phyloP scores from a whole-genome alignment of 2,113 vertebrate species.

The Pedetes capensis region DNA sequence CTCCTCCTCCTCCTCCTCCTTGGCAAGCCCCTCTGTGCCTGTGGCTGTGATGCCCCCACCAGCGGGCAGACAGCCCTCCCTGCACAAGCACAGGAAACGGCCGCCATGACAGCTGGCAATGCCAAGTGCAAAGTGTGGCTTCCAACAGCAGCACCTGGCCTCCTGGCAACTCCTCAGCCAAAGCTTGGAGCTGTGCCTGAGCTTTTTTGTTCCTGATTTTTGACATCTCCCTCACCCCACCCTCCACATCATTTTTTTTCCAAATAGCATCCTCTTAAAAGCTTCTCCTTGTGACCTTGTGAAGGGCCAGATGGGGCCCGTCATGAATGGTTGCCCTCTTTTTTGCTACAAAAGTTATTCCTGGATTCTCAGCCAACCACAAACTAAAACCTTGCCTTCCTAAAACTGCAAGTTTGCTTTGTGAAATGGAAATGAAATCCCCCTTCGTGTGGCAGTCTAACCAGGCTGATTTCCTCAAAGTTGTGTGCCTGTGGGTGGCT shows the following conservation, averaged over 20 bases:
- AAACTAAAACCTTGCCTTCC: background rate
- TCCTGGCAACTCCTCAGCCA: background rate
- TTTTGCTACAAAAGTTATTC: background rate
- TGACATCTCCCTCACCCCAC: constrained; percentile 11
- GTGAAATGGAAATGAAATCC: background rate
- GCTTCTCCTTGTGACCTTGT: background rate
- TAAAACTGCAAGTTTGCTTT: background rate
- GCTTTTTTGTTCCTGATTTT: constrained; percentile 48
- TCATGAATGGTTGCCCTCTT: background rate
- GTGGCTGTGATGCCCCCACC: background rate
- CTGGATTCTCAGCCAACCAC: background rate
- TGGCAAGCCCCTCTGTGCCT: background rate
- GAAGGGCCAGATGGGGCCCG: accelerated
- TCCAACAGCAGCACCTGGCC: constrained; percentile 54
- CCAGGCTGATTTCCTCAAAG: background rate
- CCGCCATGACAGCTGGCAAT: background rate
- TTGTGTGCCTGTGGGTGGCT: background rate
- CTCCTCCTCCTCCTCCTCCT: background rate
- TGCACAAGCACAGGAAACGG: background rate
- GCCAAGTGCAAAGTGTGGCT: background rate
- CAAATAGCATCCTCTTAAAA: background rate
- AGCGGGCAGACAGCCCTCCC: background rate
- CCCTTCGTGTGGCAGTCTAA: background rate
- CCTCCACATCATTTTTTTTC: background rate
- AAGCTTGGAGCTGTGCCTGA: constrained; percentile 47